Evolutionary conservation across 2,888 invertebrate species (phyloP).

Genomic region (Sicus ferrugineus): DNA sequence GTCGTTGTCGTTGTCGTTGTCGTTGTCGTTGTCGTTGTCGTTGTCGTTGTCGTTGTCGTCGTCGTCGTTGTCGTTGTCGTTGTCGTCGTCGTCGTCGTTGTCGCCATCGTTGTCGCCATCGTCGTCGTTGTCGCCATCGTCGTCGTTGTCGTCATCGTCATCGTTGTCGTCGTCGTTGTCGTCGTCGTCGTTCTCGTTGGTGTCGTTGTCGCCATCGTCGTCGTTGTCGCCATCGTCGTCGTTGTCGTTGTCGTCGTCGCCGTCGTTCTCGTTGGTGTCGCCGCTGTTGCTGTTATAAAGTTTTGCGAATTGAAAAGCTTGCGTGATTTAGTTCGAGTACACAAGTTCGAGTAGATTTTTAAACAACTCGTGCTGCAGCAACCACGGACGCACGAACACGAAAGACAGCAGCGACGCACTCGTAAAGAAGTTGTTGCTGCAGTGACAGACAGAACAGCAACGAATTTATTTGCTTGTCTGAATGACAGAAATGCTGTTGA

Average conservation of each 20-base stretch:
- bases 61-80: neutral
- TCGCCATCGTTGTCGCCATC: neutral
- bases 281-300: conserved; percentile 4
- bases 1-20: neutral
- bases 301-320: conserved; percentile 29
- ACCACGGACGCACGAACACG: neutral
- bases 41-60: neutral
- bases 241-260: too few species aligned
- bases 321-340: conserved; percentile 24
- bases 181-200: conserved; percentile 10
- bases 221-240: conserved; percentile 5
- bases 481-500: neutral
- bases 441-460: conserved; percentile 2
- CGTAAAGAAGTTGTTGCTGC: conserved; percentile 9
- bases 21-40: neutral
- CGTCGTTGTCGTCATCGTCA: neutral
- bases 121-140: neutral
- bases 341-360: neutral
- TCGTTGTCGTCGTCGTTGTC: neutral
- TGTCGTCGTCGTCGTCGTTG: neutral
- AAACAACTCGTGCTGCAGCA: neutral
- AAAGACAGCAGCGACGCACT: conserved; percentile 5
- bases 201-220: neutral
- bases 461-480: neutral
- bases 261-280: neutral